Base-by-base conservation (phyloP, 2,113 vertebrate species). In the Antechinus stuartii region DNA sequence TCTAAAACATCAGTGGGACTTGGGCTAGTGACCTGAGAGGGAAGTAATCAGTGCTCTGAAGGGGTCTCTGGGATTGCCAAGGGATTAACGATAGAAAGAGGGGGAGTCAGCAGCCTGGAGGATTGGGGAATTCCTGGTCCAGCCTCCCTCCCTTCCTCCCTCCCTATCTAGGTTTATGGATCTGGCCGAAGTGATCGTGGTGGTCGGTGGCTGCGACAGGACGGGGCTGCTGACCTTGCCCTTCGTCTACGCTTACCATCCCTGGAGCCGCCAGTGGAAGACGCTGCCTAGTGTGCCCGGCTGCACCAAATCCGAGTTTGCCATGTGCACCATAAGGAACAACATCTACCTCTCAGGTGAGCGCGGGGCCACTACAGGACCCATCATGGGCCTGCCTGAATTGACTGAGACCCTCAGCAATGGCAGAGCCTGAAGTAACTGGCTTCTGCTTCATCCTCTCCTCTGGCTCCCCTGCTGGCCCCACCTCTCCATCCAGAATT, bases 271-370 rank as follows among this genome's bases (percentile, higher is more conserved):
- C 46, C 97, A 98, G 90, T 99, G 99, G 99, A 97, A 97, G 2
- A 76, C 98, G 0, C 98, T 99, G n/a, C 93, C 98, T 52, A 98
- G 98, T 0, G 76, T 99, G 26, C 99, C 99, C 0, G 99, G 99
- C 35, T 99, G 98, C 89, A 97, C 95, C 24, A 99, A 99, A 95
- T 98, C 98, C 0, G 99, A 99, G 93, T 99, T 99, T 57, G 98
- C 99, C 1, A 95, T 98, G 49, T 99, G 99, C 93, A 97, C 98
- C 0, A 97, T 99, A 89, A 99, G 99, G 93, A 99, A 99, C 0
- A 98, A 99, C n/a, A 96, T 99, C 94, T 99, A 99, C 53, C 93
- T 99, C 90, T 99, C 99, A 52, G 99, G 99, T 99, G 98, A 98
- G 98, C 42, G 49, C 10, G 23, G 93, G 56, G 0, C 0, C 24